Base-by-base conservation (phyloP, 2,888 invertebrate species). In the Ischnura elegans region DNA sequence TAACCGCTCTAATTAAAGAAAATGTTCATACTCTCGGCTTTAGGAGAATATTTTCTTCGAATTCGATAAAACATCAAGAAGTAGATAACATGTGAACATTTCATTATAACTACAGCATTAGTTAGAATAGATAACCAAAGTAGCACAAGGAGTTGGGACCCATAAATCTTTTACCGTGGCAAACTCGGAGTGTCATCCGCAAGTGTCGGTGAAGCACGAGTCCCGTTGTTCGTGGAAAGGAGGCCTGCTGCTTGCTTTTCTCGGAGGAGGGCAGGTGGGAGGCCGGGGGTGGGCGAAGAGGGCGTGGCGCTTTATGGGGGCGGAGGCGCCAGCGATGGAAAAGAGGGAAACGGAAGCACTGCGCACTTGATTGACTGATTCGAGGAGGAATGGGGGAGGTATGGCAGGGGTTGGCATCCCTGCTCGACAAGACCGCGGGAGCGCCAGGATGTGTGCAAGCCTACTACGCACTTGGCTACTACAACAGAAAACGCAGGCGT, bases 281-380 rank as follows among this genome's bases (percentile, higher is more conserved):
- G 61, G 61, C 61, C n/a, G n/a, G n/a, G 2, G 61, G 61, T 51
- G 2, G 51, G 13, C 8, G 51, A 6, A n/a, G 61, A 61, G 61
- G 61, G 61, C 61, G 61, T 61, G 61, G 61, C n/a, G 61, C 61
- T n/a, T 3, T 19, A n/a, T 61, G 76, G 36, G 66, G 29, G 29
- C 5, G 66, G n/a, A 29, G 66, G 76, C n/a, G 66, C n/a, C 10
- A 76, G 16, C 13, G 29, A 13, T 36, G 76, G 25, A 5, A 36
- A 36, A 36, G 76, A 29, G 76, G 36, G 36, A 76, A 61, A 25
- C 29, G 76, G 76, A 13, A 36, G 36, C 13, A 36, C 29, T 36
- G 76, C 36, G 25, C 76, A 13, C 76, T 36, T 76, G 76, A 76
- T 76, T 76, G 76, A 76, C 76, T 76, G 76, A 76, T 76, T 76